These are phyloP conservation scores for Apamea crenata DNA, from an alignment of 2,888 invertebrate species.

Conservation along the genomic window DNA sequence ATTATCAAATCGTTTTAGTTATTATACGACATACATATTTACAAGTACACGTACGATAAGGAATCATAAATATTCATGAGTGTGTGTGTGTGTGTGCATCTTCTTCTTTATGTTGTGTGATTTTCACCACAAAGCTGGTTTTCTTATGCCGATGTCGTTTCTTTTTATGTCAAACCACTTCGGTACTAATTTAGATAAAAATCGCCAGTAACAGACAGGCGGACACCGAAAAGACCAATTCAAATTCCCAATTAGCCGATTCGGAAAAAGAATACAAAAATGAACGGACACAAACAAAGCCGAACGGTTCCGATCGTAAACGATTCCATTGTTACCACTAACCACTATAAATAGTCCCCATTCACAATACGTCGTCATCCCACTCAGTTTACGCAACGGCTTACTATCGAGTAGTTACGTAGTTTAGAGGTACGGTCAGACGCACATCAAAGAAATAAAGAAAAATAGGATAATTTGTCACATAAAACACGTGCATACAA, in stretches of 20 bases:
- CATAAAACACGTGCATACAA: neutral
- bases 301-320: conserved; percentile 32
- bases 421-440: conserved; percentile 7
- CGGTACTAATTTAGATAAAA: neutral
- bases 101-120: neutral
- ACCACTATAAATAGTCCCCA: conserved; percentile 44
- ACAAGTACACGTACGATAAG: no score
- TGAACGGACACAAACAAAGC: conserved; percentile 9
- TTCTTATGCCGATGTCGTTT: neutral
- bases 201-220: neutral
- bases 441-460: neutral
- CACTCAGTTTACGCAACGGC: conserved; percentile 39
- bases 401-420: conserved; percentile 13
- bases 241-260: conserved; percentile 14
- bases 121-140: neutral
- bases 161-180: neutral
- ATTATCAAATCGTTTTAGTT: no score
- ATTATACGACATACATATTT: no score
- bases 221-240: neutral
- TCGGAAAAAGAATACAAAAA: conserved; percentile 12
- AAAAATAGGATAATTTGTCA: neutral
- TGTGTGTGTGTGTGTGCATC: no score
- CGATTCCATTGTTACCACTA: conserved; percentile 51
- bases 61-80: no score
- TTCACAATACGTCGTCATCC: conserved; percentile 36